Base-by-base conservation (phyloP, 2,888 invertebrate genomes). In the Scaptomyza tumidula region DNA sequence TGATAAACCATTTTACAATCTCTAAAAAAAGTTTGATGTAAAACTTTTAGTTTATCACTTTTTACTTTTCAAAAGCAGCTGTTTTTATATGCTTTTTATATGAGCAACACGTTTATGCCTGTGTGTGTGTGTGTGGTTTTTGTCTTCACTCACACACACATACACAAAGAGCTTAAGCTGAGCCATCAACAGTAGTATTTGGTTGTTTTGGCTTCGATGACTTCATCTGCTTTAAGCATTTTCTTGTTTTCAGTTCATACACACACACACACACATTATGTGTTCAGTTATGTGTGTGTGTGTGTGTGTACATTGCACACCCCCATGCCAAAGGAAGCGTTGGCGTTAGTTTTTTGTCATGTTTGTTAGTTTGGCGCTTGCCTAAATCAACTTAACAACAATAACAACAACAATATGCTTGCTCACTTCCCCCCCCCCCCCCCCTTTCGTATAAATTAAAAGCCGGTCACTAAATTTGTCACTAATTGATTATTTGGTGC, bases 191-290 rank as follows among this genome's bases (percentile, higher is more conserved):
- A 67, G 16, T 16, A 39, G 31, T 10, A 33, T 33, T 56, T 63
- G 52, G 16, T 37, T 70, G 65, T 52, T 67, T 66, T 33, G 6
- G n/a, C 37, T 37, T 50, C 83, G 80, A 81, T 81, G 80, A 81
- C 83, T 81, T 81, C 83, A 81, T 81, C 80, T 78, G 65, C 75
- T 59, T 63, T 72, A 74, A 68, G 68, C 66, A 79, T 75, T 66
- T 65, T 55, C 50, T 78, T 67, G 46, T 61, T 73, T 72, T 54
- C 24, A 60, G 56, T 49, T 53, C 58, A 63, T 55, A 70, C 48
- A 61, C 48, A 70, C 43, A 70, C 46, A 44, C 24, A 49, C 39
- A 39, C 11, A 48, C 27, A 7, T 11, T 55, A 44, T 24, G 46
- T 64, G 53, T 39, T 54, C 10, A 29, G 29, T 29, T 11, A 24